Percentiles rank a stretch among this genome's conserved stretches.
These are phyloP conservation scores for Macrophya annulata DNA, from an alignment of 2,888 invertebrate species.

Conservation along the genomic window DNA sequence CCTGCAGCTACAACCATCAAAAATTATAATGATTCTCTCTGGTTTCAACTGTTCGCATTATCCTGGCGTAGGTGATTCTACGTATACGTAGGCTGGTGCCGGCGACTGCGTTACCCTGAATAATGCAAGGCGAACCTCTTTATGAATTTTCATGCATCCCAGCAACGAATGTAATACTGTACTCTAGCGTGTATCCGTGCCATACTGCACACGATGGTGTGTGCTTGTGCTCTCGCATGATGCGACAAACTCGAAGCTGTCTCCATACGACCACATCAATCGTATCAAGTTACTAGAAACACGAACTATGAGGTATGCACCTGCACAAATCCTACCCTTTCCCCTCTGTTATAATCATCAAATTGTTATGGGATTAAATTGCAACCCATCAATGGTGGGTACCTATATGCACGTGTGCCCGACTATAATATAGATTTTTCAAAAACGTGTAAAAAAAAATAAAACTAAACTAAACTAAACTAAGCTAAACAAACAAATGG, in stretches of 20 bases:
- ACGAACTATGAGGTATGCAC: conserved; percentile 32
- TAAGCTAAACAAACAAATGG: not conserved
- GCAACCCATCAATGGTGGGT: not conserved
- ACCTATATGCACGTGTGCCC: not conserved
- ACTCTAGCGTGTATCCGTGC: conserved; percentile 65
- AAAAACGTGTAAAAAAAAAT: not conserved
- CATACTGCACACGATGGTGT: conserved; percentile 36
- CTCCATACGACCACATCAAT: conserved; percentile 34
- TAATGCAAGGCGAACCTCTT: conserved; percentile 74
- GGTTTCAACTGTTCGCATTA: conserved; percentile 65
- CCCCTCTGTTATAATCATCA: not conserved
- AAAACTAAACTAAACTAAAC: not conserved
- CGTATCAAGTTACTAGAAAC: conserved; percentile 54
- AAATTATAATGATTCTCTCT: conserved; percentile 74
- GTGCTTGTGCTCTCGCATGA: conserved; percentile 20
- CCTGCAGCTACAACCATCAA: conserved; percentile 63
- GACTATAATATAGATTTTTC: not conserved
- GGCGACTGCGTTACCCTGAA: conserved; percentile 69
- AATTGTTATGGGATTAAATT: not conserved
- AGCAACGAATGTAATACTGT: conserved; percentile 69
- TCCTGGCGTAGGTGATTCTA: not conserved
- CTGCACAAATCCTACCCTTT: not conserved
- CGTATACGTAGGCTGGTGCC: not conserved
- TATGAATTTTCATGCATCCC: conserved; percentile 76
- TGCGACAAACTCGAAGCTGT: conserved; percentile 48